A percentile compares a stretch with the other conserved stretches of the same genome.
Evolutionary conservation across 2,113 vertebrate genomes (phyloP).

Genomic region (Rafetus swinhoei): DNA sequence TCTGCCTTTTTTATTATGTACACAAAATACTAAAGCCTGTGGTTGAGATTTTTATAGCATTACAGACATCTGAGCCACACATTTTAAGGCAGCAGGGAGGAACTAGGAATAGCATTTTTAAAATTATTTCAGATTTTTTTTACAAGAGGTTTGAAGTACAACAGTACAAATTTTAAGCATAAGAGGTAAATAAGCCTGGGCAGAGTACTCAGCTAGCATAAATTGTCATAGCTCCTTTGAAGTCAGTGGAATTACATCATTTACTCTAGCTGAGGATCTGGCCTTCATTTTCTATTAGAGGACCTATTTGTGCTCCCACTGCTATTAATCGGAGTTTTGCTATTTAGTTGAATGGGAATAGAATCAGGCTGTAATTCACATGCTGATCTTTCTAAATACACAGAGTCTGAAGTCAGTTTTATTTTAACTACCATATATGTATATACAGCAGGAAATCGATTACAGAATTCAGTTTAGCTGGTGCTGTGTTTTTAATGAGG

Average conservation of each 20-base stretch:
- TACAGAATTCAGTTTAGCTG: not conserved
- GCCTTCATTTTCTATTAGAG: not conserved
- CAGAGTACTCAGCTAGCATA: not conserved
- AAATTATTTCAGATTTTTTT: not conserved
- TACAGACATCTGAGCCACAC: not conserved
- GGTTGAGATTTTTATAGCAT: not conserved
- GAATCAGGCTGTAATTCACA: slow-evolving; percentile 10
- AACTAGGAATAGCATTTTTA: not conserved
- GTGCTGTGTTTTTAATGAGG: not conserved
- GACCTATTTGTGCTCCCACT: not conserved
- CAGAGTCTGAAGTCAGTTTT: slow-evolving; percentile 10
- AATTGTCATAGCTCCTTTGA: not conserved
- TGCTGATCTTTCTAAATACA: not conserved
- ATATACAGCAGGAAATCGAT: not conserved
- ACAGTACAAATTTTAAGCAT: not conserved
- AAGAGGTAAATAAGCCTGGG: not conserved
- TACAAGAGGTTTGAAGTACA: not conserved
- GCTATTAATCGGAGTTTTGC: slow-evolving; percentile 16
- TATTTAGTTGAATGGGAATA: not conserved
- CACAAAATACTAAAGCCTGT: not conserved
- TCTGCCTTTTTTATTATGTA: not conserved
- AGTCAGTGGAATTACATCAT: not conserved
- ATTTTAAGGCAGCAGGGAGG: not conserved
- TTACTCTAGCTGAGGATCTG: slow-evolving; percentile 8
- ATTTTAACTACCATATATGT: not conserved